These are phyloP conservation scores for Oceanodroma tethys DNA, from an alignment of 2,113 vertebrate species.

Conservation along the genomic window DNA sequence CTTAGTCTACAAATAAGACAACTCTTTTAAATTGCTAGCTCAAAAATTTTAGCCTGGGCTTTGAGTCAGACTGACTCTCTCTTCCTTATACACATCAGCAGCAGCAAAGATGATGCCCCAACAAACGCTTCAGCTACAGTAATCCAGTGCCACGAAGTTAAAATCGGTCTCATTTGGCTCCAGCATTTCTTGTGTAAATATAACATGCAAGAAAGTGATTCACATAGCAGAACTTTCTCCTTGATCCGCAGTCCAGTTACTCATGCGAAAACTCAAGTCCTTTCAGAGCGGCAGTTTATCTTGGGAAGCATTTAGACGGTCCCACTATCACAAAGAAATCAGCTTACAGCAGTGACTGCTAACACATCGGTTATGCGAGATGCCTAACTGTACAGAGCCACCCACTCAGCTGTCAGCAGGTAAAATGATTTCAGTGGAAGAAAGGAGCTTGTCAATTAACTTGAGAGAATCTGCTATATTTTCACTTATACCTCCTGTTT, in stretches of 20 bases:
- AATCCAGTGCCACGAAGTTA: accelerated
- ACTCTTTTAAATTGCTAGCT: background rate
- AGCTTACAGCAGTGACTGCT: background rate
- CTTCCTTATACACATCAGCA: background rate
- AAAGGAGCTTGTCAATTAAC: background rate
- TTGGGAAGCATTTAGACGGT: background rate
- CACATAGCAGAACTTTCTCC: background rate
- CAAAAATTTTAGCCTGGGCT: background rate
- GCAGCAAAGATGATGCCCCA: background rate
- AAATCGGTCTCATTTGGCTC: background rate
- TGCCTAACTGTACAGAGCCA: background rate
- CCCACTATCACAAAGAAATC: background rate
- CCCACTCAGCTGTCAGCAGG: conserved; percentile 15
- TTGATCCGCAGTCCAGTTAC: background rate
- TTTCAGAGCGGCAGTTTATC: background rate
- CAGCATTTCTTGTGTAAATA: background rate
- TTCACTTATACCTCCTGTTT: background rate
- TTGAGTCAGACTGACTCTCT: background rate
- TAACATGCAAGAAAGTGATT: background rate
- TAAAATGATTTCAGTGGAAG: background rate
- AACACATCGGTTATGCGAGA: background rate
- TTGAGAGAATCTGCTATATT: background rate
- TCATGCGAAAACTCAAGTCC: background rate
- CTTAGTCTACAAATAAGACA: conserved; percentile 17
- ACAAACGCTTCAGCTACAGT: background rate